These are phyloP conservation scores for Nothura maculosa DNA, from an alignment of 2,797 vertebrate species.

Conservation along the genomic window DNA sequence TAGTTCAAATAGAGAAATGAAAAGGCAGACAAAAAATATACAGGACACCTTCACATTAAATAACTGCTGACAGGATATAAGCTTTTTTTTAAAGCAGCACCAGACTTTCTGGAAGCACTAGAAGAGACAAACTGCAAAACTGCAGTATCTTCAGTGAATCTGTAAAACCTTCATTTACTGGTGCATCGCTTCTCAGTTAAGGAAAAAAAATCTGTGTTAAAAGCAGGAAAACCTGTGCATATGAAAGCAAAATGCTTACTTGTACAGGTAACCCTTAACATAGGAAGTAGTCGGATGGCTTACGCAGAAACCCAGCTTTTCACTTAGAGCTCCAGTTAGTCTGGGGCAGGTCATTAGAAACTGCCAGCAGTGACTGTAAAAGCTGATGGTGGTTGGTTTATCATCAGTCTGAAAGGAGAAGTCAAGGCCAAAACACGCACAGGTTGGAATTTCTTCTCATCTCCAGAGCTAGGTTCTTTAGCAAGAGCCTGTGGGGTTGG, in stretches of 20 bases:
- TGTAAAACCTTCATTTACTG: not conserved
- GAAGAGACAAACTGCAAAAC: not conserved
- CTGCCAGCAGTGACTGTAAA: not conserved
- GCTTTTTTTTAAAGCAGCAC: too few species aligned
- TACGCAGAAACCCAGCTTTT: not conserved
- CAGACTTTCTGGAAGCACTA: not conserved
- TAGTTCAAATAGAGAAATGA: not conserved
- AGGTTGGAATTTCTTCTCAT: not conserved
- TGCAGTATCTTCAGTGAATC: not conserved
- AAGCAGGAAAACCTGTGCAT: not conserved
- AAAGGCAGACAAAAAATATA: not conserved
- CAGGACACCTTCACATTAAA: not conserved
- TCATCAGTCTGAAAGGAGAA: not conserved
- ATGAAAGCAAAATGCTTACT: not conserved
- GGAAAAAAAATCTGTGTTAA: not conserved
- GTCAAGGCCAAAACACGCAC: not conserved
- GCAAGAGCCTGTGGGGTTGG: not conserved
- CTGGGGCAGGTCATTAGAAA: not conserved
- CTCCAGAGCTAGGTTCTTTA: not conserved
- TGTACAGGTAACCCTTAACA: not conserved
- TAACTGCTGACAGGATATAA: not conserved
- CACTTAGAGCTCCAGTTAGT: not conserved
- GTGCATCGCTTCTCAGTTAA: not conserved
- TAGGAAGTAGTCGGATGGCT: not conserved
- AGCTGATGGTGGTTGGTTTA: not conserved